Conservation (phyloP, 2,888 invertebrate species). For the Gisinianus flammeolus region DNA sequence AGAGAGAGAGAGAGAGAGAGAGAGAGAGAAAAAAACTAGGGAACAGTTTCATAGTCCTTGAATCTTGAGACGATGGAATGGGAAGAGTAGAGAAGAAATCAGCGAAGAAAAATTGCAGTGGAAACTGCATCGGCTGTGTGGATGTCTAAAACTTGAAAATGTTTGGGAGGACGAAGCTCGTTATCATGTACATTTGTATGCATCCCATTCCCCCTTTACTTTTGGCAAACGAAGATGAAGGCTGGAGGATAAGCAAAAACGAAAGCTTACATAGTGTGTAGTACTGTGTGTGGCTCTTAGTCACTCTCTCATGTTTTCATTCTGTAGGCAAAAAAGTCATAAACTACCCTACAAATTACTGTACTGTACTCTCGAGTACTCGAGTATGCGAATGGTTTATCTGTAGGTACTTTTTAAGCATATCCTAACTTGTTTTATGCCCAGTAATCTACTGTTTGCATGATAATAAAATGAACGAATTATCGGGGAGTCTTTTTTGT, state of each 20-base stretch:
- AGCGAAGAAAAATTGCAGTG: not conserved
- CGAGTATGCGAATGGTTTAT: too few relatives aligned
- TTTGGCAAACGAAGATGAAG: not conserved
- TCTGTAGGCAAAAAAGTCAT: not conserved
- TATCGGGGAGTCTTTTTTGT: too few relatives aligned
- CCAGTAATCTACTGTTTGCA: too few relatives aligned
- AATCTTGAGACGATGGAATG: not conserved
- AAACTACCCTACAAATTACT: not conserved
- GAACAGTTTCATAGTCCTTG: not conserved
- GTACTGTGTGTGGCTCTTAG: not conserved
- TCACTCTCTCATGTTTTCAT: not conserved
- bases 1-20: conserved; percentile 5
- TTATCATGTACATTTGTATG: not conserved
- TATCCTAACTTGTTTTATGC: too few relatives aligned
- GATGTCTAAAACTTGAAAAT: not conserved
- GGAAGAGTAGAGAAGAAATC: not conserved
- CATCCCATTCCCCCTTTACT: not conserved
- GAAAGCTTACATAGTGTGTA: not conserved
- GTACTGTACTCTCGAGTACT: not conserved
- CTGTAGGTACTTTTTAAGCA: too few relatives aligned
- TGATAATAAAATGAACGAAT: too few relatives aligned
- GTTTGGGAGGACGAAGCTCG: not conserved
- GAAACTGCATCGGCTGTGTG: not conserved
- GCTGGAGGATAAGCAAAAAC: not conserved
- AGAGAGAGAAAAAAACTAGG: not conserved